Conservation (phyloP, 2,888 invertebrate species). For the Dermolepida albohirtum region DNA sequence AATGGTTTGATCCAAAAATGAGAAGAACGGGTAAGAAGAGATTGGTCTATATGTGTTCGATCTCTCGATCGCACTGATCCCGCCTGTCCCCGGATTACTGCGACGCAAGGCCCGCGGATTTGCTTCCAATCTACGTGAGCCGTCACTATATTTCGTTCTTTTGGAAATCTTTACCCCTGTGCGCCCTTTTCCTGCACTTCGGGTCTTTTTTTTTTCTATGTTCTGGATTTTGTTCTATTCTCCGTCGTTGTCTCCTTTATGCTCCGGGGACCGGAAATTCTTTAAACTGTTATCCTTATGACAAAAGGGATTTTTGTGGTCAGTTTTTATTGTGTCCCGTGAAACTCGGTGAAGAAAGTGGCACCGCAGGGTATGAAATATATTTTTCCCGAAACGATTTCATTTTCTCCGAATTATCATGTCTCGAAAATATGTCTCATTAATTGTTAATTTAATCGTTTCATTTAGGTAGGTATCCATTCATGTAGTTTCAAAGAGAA, state of each 20-base stretch:
- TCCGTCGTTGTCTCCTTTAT: slow-evolving; percentile 33
- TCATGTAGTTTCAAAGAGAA: no score
- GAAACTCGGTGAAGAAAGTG: slow-evolving; percentile 5
- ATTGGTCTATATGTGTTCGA: slow-evolving; percentile 16
- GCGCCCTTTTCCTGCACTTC: slow-evolving; percentile 20
- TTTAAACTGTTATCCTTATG: slow-evolving; percentile 44
- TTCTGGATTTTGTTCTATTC: slow-evolving; percentile 24
- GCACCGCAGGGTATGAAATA: slow-evolving; percentile 2
- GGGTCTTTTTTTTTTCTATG: slow-evolving; percentile 10
- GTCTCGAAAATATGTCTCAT: no score
- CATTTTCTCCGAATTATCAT: not conserved
- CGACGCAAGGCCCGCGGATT: slow-evolving; percentile 45
- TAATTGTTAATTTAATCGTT: no score
- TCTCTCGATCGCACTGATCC: slow-evolving; percentile 39
- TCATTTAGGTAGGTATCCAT: no score
- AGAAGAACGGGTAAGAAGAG: no score
- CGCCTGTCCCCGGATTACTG: slow-evolving; percentile 40
- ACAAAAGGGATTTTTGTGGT: slow-evolving; percentile 42
- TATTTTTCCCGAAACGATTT: not conserved
- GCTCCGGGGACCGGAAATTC: slow-evolving; percentile 32
- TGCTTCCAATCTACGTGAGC: slow-evolving; percentile 43
- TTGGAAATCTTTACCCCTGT: not conserved
- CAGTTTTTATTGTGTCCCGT: slow-evolving; percentile 36
- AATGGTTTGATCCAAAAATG: no score
- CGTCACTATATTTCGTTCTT: slow-evolving; percentile 41